Evolutionary conservation across 2,888 invertebrate genomes (phyloP), one percentile per base, ranked within the genome.

Genomic region (Clunio marinus): DNA sequence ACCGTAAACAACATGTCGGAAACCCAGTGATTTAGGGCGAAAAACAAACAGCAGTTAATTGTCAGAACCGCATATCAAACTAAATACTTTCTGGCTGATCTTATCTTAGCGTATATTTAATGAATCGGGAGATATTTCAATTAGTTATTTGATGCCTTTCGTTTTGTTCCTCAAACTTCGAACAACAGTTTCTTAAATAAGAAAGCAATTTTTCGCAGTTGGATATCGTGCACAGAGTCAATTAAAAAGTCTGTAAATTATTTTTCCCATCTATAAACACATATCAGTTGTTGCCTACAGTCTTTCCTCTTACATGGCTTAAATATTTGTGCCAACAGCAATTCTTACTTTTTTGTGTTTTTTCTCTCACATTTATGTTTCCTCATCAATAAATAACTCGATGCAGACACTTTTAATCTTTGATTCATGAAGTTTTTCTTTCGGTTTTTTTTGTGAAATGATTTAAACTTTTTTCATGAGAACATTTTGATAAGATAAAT

Each of bases 191-290:
- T 8, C 32, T 32, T 32, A 32, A 32, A 32, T 32, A 10, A 41
- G 41, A n/a, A n/a, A n/a, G 10, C 41, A 41, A 41, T 10, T 41
- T 41, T 41, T 41, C 63, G n/a, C 63, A n/a, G 63, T 17, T 55
- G 66, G 66, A 66, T 66, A 55, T 55, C 66, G 66, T 63, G 55
- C 46, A 46, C 35, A 46, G 20, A 66, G 55, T 66, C 66, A 66
- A 66, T 66, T 66, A 55, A 66, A 32, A 45, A 66, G 59, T 32
- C 66, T 51, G 66, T 55, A 66, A 66, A 66, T 41, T 45, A 45
- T 63, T 63, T 63, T 13, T 20, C 4, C 46, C 51, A 55, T 46
- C 46, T 51, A 27, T 13, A 66, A 66, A 66, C 55, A 55, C 66
- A 66, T 65, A 65, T 65, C 63, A 65, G 46, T 65, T 57, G 27